phyloP scores from a whole-genome alignment of 2,113 vertebrate species.

The Shinisaurus crocodilurus region DNA sequence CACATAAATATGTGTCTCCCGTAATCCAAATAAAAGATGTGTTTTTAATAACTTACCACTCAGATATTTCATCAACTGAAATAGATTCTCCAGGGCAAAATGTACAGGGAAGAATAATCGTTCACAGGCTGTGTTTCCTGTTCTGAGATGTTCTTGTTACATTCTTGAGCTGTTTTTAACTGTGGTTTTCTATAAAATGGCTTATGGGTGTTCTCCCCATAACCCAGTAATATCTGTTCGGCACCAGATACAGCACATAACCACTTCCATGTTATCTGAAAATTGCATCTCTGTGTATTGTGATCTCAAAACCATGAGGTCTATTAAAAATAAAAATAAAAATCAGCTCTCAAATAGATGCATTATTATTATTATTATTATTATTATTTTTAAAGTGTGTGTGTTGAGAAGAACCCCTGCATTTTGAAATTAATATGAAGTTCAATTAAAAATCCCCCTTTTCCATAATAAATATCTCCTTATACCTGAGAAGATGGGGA shows the following conservation, averaged over 20 bases:
- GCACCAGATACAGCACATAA: conserved; percentile 19
- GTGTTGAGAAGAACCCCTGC: not conserved
- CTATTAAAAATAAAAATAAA: not conserved
- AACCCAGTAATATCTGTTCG: conserved; percentile 15
- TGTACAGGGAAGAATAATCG: conserved; percentile 29
- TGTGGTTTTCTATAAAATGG: conserved; percentile 27
- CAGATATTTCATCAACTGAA: conserved; percentile 52
- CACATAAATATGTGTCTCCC: conserved; percentile 37
- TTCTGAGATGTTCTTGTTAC: conserved; percentile 16
- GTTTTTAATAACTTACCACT: conserved; percentile 48
- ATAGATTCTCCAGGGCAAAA: conserved; percentile 48
- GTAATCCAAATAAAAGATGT: conserved; percentile 8
- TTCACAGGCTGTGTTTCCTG: conserved; percentile 33
- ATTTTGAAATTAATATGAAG: conserved; percentile 54
- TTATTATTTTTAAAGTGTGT: no score
- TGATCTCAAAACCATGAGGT: not conserved
- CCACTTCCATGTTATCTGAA: conserved; percentile 32
- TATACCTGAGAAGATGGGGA: conserved; percentile 5
- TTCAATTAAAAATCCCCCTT: conserved; percentile 48
- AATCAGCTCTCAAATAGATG: conserved; percentile 5
- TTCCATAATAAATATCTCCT: conserved; percentile 46
- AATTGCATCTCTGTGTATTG: conserved; percentile 31
- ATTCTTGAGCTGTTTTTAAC: conserved; percentile 45
- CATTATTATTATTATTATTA: no score
- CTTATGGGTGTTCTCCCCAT: conserved; percentile 36